Percentiles rank a stretch among this genome's conserved stretches.
Conservation (phyloP, 2,113 vertebrate species). For the Chamaetylas fuelleborni region DNA sequence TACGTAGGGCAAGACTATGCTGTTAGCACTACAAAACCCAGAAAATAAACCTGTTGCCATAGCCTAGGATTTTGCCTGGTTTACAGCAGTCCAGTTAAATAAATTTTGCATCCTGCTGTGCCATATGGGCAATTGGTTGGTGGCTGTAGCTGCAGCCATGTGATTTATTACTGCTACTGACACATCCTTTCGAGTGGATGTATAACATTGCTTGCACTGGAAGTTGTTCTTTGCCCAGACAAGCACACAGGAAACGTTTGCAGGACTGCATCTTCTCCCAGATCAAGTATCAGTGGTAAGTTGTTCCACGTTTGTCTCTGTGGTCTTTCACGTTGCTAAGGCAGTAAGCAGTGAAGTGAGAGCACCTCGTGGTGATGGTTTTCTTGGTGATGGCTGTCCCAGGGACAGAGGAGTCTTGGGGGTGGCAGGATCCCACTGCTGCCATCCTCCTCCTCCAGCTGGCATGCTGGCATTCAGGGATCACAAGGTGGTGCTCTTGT, state of each 20-base stretch:
- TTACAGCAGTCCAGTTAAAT: not conserved
- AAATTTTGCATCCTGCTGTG: not conserved
- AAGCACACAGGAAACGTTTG: not conserved
- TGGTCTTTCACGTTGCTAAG: not conserved
- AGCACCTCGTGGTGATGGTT: too few relatives aligned
- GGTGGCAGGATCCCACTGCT: not conserved
- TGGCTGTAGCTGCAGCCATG: not conserved
- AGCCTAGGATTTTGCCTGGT: not conserved
- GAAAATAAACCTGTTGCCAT: not conserved
- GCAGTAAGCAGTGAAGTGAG: not conserved
- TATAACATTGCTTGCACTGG: not conserved
- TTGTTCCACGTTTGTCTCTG: not conserved
- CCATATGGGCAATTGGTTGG: not conserved
- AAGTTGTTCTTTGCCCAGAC: not conserved
- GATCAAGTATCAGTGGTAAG: not conserved
- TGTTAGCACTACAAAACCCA: not conserved
- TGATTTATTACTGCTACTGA: not conserved
- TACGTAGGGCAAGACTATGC: not conserved
- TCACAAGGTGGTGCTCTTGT: conserved; percentile 67
- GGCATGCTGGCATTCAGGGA: not conserved
- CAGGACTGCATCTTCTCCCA: not conserved
- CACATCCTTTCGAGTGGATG: not conserved
- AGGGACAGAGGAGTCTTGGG: not conserved
- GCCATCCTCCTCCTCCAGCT: not conserved
- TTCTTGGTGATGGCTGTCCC: not conserved